Evolutionary conservation across 2,113 vertebrate genomes (phyloP).

Genomic region (Neoarius graeffei): DNA sequence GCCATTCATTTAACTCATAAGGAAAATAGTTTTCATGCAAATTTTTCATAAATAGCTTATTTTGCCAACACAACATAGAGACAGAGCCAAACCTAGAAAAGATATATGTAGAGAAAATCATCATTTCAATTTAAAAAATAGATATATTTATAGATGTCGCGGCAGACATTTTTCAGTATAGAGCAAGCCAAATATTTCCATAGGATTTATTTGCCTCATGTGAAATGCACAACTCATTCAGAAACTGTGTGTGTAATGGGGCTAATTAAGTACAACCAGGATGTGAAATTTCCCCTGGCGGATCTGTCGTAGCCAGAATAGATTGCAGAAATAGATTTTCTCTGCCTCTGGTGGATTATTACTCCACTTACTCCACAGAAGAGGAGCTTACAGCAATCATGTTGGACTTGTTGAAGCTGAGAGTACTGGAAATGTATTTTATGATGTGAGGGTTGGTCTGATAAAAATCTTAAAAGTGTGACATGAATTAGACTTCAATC

Average conservation of each 20-base stretch:
- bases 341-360: slow-evolving; percentile 8
- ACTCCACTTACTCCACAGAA: background rate
- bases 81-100: background rate
- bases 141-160: background rate
- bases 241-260: slow-evolving; percentile 35
- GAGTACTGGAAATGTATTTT: background rate
- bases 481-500: too few relatives aligned
- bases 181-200: background rate
- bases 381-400: background rate
- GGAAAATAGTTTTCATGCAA: slow-evolving; percentile 60
- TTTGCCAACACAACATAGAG: background rate
- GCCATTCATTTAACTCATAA: slow-evolving; percentile 56
- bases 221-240: slow-evolving; percentile 16
- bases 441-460: too few relatives aligned
- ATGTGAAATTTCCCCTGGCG: slow-evolving; percentile 35
- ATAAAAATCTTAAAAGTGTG: too few relatives aligned
- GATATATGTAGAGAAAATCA: background rate
- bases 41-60: slow-evolving; percentile 13
- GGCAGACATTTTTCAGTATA: background rate
- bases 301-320: slow-evolving; percentile 22
- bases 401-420: background rate
- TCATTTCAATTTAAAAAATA: background rate
- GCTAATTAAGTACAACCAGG: slow-evolving; percentile 38
- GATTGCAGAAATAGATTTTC: slow-evolving; percentile 1
- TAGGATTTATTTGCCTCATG: background rate